Evolutionary conservation across 2,888 invertebrate genomes (phyloP).

Genomic region (Bugulina stolonifera): DNA sequence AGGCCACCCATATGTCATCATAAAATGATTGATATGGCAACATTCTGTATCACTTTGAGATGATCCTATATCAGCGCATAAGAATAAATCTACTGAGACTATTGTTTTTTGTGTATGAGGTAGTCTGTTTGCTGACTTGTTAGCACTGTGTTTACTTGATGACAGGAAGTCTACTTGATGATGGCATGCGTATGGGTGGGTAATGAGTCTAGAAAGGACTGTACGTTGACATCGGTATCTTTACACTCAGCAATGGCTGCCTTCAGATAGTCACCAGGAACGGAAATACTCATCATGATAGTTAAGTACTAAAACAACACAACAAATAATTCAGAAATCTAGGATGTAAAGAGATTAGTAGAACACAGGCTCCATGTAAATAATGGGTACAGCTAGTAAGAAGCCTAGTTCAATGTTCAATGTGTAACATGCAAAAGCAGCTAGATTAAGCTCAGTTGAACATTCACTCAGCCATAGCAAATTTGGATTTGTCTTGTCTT

Average conservation of each 20-base stretch:
- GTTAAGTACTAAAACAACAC: background rate
- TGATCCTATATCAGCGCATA: background rate
- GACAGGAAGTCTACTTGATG: too few relatives aligned
- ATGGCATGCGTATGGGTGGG: background rate
- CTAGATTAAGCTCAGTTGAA: too few relatives aligned
- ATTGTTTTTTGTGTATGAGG: background rate
- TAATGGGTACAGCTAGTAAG: too few relatives aligned
- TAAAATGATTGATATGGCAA: background rate
- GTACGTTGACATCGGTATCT: background rate
- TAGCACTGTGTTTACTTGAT: background rate
- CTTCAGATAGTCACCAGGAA: background rate
- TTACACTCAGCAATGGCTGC: background rate
- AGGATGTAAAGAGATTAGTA: too few relatives aligned
- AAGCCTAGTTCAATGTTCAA: too few relatives aligned
- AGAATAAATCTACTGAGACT: background rate
- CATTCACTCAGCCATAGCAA: too few relatives aligned
- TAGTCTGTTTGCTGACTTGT: background rate
- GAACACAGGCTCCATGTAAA: too few relatives aligned
- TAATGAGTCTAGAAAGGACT: background rate
- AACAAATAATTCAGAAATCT: too few relatives aligned
- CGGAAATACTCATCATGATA: background rate
- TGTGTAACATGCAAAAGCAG: too few relatives aligned
- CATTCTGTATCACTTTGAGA: background rate
- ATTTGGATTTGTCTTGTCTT: too few relatives aligned
- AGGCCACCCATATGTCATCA: background rate